A percentile compares a stretch with the other conserved stretches of the same genome.
Conservation (phyloP, 2,113 vertebrate genomes). For the Psophia crepitans region DNA sequence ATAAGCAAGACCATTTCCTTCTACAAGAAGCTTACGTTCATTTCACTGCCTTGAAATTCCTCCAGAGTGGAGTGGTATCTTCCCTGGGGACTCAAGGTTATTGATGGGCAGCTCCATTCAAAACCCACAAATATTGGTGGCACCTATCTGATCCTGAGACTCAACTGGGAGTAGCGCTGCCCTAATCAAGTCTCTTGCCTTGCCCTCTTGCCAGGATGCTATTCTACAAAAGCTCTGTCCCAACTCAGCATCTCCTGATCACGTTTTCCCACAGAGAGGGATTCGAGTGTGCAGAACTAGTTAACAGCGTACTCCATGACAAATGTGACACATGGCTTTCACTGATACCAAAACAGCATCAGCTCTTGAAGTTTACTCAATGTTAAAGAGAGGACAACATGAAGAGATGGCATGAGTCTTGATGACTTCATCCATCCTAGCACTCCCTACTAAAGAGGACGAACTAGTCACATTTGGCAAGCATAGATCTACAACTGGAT, state of each 20-base stretch:
- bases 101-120: background rate
- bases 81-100: background rate
- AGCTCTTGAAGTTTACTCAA: background rate
- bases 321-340: background rate
- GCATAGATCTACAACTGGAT: background rate
- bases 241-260: background rate
- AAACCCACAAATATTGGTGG: background rate
- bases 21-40: background rate
- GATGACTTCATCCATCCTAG: background rate
- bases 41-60: background rate
- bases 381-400: background rate
- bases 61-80: background rate
- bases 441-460: background rate
- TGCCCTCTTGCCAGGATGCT: background rate
- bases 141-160: background rate
- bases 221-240: background rate
- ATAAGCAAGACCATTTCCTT: background rate
- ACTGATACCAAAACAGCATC: background rate
- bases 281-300: background rate
- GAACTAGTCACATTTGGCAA: background rate
- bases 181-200: background rate
- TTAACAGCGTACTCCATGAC: background rate
- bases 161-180: accelerated
- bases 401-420: background rate
- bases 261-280: background rate